These are phyloP conservation scores for Premnoplex brunnescens DNA, from an alignment of 2,797 vertebrate genomes.

Conservation along the genomic window DNA sequence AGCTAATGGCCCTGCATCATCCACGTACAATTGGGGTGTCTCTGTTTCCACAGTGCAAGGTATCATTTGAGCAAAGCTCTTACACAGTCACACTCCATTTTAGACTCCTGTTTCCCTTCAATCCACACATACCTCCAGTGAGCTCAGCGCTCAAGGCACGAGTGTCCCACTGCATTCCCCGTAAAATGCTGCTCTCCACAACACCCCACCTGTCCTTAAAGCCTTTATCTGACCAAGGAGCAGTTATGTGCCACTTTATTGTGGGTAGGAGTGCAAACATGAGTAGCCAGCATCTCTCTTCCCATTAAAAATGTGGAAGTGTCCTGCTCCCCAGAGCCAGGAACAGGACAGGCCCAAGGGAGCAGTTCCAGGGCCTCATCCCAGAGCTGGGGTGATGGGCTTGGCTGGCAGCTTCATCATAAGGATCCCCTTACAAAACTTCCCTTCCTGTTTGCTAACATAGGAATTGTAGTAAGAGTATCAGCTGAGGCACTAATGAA, in stretches of 20 bases:
- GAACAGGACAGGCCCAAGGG: background rate
- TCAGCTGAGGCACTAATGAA: background rate
- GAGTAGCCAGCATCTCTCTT: background rate
- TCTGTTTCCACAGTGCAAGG: background rate
- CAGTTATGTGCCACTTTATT: background rate
- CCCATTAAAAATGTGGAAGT: background rate
- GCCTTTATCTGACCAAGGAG: background rate
- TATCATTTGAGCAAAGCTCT: background rate
- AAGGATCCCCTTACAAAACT: background rate
- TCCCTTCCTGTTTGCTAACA: background rate
- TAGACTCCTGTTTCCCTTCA: background rate
- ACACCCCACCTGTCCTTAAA: background rate
- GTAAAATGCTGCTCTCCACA: background rate
- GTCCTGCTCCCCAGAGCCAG: background rate
- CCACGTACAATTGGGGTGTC: accelerated
- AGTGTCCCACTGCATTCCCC: background rate
- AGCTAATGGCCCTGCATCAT: background rate
- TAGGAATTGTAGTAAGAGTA: background rate
- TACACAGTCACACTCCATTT: background rate
- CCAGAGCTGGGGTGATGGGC: background rate
- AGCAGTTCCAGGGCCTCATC: background rate
- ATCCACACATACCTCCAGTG: background rate
- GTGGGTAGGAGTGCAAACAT: background rate
- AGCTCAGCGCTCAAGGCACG: background rate
- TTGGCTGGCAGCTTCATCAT: background rate